Evolutionary conservation across 2,113 vertebrate genomes (phyloP).

Genomic region (Cottus gobio): DNA sequence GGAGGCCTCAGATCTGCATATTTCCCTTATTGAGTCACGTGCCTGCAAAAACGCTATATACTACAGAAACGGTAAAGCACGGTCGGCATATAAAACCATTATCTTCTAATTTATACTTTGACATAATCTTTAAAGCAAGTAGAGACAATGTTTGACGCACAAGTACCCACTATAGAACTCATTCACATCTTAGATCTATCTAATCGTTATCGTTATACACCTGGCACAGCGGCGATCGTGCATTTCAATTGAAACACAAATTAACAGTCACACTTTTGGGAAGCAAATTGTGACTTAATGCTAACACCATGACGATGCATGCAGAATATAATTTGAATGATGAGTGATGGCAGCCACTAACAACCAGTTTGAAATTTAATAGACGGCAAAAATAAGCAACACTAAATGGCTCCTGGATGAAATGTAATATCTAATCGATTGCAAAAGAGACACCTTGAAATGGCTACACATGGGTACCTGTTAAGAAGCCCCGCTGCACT

Average conservation of each 20-base stretch:
- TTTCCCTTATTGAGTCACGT: conserved; percentile 47
- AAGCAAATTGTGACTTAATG: conserved; percentile 13
- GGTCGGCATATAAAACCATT: not conserved
- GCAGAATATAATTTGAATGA: conserved; percentile 35
- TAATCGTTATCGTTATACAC: not conserved
- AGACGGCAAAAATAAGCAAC: conserved; percentile 16
- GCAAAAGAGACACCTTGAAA: conserved; percentile 9
- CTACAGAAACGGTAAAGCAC: not conserved
- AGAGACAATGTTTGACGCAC: conserved; percentile 10
- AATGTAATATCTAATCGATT: conserved; percentile 2
- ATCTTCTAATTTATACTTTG: conserved; percentile 10
- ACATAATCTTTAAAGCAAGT: conserved; percentile 12
- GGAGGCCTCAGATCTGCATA: conserved; percentile 55
- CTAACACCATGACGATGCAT: conserved; percentile 27
- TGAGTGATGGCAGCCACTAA: conserved; percentile 27
- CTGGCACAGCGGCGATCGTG: not conserved
- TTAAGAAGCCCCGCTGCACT: not conserved
- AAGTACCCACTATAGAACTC: conserved; percentile 11
- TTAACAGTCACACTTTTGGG: conserved; percentile 27
- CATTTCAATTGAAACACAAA: conserved; percentile 19
- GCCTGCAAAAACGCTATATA: conserved; percentile 20
- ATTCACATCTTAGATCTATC: conserved; percentile 4
- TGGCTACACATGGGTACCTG: not conserved
- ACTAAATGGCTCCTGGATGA: conserved; percentile 13
- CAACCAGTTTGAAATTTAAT: conserved; percentile 32